phyloP scores from a whole-genome alignment of 2,888 invertebrate genomes.

The Euphydryas editha region DNA sequence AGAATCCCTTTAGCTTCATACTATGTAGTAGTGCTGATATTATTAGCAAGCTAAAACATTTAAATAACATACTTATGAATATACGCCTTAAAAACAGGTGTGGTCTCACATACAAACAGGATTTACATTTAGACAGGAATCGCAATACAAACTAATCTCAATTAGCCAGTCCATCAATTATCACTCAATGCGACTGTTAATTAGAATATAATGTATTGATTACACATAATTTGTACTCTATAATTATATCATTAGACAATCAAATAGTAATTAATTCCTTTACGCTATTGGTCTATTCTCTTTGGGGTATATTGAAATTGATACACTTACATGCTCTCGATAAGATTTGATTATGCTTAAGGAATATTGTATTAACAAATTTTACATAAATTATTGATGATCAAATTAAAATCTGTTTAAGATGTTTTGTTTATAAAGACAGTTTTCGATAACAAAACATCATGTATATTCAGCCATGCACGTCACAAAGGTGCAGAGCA shows the following conservation, averaged over 20 bases:
- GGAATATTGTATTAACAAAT: neutral
- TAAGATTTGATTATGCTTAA: neutral
- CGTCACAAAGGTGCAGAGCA: too few species aligned
- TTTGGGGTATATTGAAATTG: neutral
- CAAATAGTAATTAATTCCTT: slow-evolving; percentile 7
- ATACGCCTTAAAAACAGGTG: too few species aligned
- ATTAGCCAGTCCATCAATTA: slow-evolving; percentile 5
- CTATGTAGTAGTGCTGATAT: too few species aligned
- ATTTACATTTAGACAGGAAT: neutral
- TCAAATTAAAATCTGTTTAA: too few species aligned
- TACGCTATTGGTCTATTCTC: slow-evolving; percentile 2
- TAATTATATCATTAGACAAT: slow-evolving; percentile 9
- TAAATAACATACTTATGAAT: too few species aligned
- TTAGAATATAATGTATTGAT: slow-evolving; percentile 10
- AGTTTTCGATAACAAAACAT: too few species aligned
- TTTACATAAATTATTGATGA: neutral
- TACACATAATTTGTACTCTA: slow-evolving; percentile 4
- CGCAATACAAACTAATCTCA: neutral
- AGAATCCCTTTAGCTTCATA: too few species aligned
- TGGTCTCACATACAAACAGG: too few species aligned
- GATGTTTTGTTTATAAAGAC: too few species aligned
- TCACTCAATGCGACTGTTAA: neutral
- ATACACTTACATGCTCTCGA: neutral
- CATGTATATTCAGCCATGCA: too few species aligned
- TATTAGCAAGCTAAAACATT: too few species aligned